phyloP scores from a whole-genome alignment of 2,797 vertebrate genomes.

The Phrynocephalus vlangalii region DNA sequence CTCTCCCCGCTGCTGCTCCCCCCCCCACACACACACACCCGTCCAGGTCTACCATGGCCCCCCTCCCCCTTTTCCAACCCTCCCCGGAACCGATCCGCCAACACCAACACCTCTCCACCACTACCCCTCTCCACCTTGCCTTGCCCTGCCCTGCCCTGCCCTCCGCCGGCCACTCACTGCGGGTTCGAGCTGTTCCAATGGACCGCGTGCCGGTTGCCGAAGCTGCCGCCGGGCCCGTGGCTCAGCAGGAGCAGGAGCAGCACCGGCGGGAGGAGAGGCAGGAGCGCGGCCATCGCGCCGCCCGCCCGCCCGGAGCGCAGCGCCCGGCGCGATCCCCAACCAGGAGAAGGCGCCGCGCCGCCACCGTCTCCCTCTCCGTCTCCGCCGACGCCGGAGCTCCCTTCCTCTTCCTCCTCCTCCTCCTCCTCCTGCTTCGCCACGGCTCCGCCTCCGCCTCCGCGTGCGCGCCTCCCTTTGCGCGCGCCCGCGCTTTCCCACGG shows the following conservation, averaged over 20 bases:
- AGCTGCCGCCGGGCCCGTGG: conserved; percentile 70
- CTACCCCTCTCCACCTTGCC: background rate
- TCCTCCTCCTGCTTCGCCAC: conserved; percentile 19
- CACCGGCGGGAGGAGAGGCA: conserved; percentile 12
- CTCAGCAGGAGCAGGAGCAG: conserved; percentile 43
- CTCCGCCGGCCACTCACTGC: conserved; percentile 83
- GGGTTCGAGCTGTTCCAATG: conserved; percentile 97
- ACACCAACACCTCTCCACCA: too few relatives aligned
- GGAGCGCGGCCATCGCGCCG: conserved; percentile 23
- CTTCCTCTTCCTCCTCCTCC: conserved; percentile 20
- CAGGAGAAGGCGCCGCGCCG: background rate
- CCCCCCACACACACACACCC: background rate
- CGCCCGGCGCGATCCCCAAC: background rate
- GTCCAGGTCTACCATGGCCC: background rate
- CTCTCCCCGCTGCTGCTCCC: conserved; percentile 11
- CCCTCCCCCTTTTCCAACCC: background rate
- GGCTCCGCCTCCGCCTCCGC: conserved; percentile 31
- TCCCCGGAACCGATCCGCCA: background rate
- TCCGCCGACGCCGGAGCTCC: conserved; percentile 39
- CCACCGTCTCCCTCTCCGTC: conserved; percentile 6
- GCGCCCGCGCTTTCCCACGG: conserved; percentile 47
- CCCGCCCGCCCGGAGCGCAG: background rate
- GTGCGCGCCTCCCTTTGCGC: conserved; percentile 61
- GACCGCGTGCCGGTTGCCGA: conserved; percentile 87
- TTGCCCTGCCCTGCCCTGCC: conserved; percentile 17